phyloP scores from a whole-genome alignment of 2,888 invertebrate species.

The Trypoxylon attenuatum region DNA sequence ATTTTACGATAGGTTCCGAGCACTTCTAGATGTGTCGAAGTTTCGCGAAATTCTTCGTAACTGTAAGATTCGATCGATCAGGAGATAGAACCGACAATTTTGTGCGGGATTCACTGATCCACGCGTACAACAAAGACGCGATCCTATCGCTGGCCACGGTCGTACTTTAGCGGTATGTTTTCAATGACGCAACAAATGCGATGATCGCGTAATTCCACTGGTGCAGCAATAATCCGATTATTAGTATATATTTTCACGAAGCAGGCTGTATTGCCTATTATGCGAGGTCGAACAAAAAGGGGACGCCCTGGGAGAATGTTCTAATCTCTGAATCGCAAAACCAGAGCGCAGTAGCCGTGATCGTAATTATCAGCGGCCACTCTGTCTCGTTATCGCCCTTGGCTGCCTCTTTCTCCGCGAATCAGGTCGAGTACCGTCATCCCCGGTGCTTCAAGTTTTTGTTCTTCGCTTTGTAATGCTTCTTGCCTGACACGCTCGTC shows the following conservation, averaged over 20 bases:
- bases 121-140: neutral
- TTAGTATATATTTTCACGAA: no score
- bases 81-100: no score
- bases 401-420: neutral
- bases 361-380: slow-evolving; percentile 4
- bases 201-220: neutral
- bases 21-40: no score
- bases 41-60: no score
- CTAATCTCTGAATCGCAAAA: slow-evolving; percentile 9
- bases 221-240: neutral
- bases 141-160: neutral
- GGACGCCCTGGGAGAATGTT: neutral
- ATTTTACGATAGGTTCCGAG: no score
- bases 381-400: neutral
- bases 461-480: neutral
- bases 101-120: no score
- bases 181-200: neutral
- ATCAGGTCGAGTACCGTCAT: slow-evolving; percentile 15
- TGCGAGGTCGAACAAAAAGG: neutral
- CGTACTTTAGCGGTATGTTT: neutral
- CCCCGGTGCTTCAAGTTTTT: neutral
- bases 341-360: slow-evolving; percentile 19
- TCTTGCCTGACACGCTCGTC: slow-evolving; percentile 10
- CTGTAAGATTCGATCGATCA: no score
- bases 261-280: neutral